Base-by-base conservation (phyloP, 1,140 invertebrate genomes). In the Drosophila pectinifera region DNA sequence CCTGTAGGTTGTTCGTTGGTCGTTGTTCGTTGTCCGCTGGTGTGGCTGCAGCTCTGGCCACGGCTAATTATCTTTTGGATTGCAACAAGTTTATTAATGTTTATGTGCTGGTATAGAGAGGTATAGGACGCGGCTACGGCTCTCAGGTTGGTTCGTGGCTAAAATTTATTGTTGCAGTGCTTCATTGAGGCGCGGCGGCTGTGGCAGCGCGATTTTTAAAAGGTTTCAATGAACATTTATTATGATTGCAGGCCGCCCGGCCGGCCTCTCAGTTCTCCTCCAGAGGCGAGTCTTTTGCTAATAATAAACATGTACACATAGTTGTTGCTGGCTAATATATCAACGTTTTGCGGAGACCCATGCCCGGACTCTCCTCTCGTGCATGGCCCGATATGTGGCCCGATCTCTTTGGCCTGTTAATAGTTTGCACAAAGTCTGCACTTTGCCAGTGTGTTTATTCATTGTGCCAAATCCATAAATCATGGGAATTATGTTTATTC, bases 1-100 rank as follows among this genome's bases (percentile, higher is more conserved):
- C 22, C 18, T 68, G 41, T 61, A 67, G 49, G 69, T 69, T 61
- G 46, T 39, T 51, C 43, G 39, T 41, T 41, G 39, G 67, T 61
- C 54, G 68, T 69, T 61, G 46, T 39, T 51, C 43, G 39, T 41
- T 42, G 39, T 39, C 42, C 28, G 34, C 38, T 59, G 49, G 53
- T 65, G 65, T 73, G 63, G 73, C 62, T 80, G 49, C 59, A 62
- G 72, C 63, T 82, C 68, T 89, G 78, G 73, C 83, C 78, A 74
- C 48, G 70, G 85, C 84, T 89, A 89, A 89, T 89, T 89, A 90
- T 89, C 84, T 89, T 90, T 89, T 80, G 85, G 80, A 84, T 90
- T 89, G 84, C 85, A 89, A 89, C 85, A 89, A 89, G 84, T 90
- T 90, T 89, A 89, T 89, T 89, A 89, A 89, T 89, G 84, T 89